These are phyloP conservation scores for Schizaphis graminum DNA, from an alignment of 2,888 invertebrate genomes.

Conservation along the genomic window DNA sequence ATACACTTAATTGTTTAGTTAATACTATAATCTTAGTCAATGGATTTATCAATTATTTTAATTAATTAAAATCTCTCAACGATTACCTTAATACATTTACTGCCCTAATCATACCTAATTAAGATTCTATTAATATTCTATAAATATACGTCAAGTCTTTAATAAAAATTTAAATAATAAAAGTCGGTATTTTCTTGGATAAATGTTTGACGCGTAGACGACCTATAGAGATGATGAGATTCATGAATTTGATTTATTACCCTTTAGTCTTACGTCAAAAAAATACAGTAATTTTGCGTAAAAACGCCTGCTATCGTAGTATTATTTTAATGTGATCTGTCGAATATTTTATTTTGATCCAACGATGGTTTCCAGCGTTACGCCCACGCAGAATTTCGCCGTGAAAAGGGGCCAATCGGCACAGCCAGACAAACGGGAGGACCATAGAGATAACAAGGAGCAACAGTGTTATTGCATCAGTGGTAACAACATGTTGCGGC, in stretches of 20 bases:
- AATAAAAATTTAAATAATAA: background rate
- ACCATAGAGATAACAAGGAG: conserved; percentile 75
- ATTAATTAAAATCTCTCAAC: background rate
- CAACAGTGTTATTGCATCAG: conserved; percentile 56
- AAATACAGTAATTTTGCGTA: background rate
- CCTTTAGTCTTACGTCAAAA: background rate
- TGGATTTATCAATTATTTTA: background rate
- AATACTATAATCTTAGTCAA: background rate
- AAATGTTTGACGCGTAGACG: background rate
- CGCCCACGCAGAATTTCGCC: conserved; percentile 70
- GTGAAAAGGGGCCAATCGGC: conserved; percentile 72
- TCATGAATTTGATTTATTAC: background rate
- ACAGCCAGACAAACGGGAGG: conserved; percentile 68
- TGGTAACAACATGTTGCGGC: conserved; percentile 73
- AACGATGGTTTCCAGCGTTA: conserved; percentile 71
- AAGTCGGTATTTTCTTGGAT: background rate
- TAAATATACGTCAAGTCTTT: background rate
- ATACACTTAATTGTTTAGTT: background rate
- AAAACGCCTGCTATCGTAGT: no score
- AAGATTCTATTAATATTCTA: background rate
- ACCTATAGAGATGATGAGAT: background rate
- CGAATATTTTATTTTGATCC: background rate
- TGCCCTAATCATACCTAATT: background rate
- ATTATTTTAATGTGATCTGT: no score
- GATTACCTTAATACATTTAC: background rate